Base-by-base conservation (phyloP, 1,140 invertebrate genomes). In the Lucilia sericata region DNA sequence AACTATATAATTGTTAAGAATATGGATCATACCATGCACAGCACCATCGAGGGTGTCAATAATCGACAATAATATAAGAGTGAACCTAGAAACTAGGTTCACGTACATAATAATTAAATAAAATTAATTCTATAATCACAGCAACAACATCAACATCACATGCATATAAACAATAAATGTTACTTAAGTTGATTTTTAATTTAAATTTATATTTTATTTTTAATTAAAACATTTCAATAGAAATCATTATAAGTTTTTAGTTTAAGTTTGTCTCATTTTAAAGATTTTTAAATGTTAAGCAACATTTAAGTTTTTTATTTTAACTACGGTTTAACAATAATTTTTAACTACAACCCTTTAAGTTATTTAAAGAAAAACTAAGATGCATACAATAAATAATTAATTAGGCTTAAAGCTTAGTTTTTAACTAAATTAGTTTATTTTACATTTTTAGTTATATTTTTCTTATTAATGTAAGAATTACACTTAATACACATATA, bases 1-100 rank as follows among this genome's bases (percentile, higher is more conserved):
- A 90, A 90, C 84, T 90, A 90, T 83, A 88, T 90, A 75, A 87
- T 90, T 85, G 89, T 90, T 47, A 90, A 90, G 86, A 90, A 90
- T n/a, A 90, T 90, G 89, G 89, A 90, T 84, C 88, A 90, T 70
- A 88, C 87, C 83, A 88, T 90, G 86, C 88, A 86, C 84, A 86
- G 86, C 81, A 85, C 85, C 74, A 85, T 76, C 19, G 86, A 83
- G 21, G 82, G 84, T 65, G 84, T 82, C 19, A 85, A 85, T 82
- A 85, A 85, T 85, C 76, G 84, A 85, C 84, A 85, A 85, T 85
- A 85, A 85, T 84, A 84, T 34, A 85, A 85, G 51, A 34, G 42
- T 42, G 82, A 82, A 49, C 76, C 70, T 84, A 82, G 80, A 60
- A 82, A 74, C 70, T 82, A 82, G 49, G 74, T 82, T 84, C 25